Base-by-base conservation (phyloP, 2,888 invertebrate genomes). In the Chelonus formosanus region DNA sequence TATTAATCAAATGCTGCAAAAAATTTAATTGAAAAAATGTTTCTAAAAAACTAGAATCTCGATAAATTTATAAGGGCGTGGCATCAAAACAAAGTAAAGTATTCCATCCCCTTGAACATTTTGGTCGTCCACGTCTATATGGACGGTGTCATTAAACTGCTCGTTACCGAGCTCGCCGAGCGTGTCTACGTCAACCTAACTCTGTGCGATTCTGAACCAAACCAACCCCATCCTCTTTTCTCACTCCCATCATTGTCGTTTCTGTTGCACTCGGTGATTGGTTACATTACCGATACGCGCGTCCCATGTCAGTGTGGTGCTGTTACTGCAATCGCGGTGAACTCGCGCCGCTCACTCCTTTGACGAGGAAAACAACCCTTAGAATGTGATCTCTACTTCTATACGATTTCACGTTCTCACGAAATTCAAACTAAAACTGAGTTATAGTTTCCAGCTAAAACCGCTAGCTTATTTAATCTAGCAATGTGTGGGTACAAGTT, bases 221-320 rank as follows among this genome's bases (percentile, higher is more conserved):
- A 56, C 56, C 52, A 40, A 36, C 58, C 44, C 47, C 34, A 47
- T 34, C 58, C 58, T 48, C 34, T 44, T 62, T 62, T 34, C 45
- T 44, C 53, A 10, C 53, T 53, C 62, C 44, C 36, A 35, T 62
- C 62, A 56, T 52, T 57, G 57, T 47, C 66, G 52, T 47, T 67
- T 67, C 62, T 62, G 52, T 62, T 69, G 69, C 65, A 67, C 67
- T 71, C 76, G 73, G 75, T 84, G 81, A 84, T 84, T 84, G 83
- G 83, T 84, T 84, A 84, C 82, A 84, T 84, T 84, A 84, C 83
- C 78, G 82, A 82, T 82, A 81, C 77, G 80, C 82, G 83, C 83
- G 83, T 83, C 77, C 76, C 80, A 75, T 76, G 80, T 82, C 83
- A 80, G 72, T 74, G 73, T 55, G 63, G 72, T 78, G 78, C 80